These are phyloP conservation scores for Falco biarmicus DNA, from an alignment of 2,797 vertebrate genomes.

Conservation along the genomic window DNA sequence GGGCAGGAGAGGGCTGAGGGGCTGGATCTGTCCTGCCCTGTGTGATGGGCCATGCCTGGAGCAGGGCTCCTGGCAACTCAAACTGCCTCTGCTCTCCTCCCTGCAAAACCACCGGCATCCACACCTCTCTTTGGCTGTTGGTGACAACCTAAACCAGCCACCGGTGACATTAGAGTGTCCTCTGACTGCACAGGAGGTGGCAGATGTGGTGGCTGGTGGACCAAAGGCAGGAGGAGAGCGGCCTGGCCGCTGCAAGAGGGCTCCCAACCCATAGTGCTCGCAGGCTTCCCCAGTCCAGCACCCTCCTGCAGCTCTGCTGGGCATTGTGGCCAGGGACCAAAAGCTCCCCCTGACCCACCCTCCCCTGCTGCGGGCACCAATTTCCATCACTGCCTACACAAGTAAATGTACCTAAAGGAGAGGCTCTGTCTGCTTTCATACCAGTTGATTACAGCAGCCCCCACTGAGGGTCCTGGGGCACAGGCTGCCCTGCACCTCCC, in stretches of 20 bases:
- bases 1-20: neutral
- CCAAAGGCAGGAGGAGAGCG: neutral
- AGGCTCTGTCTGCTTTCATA: neutral
- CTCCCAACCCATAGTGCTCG: rapidly evolving
- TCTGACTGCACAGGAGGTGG: neutral
- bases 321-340: neutral
- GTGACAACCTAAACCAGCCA: rapidly evolving
- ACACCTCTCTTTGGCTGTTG: rapidly evolving
- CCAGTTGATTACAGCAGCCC: rapidly evolving
- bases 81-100: neutral
- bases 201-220: neutral
- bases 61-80: neutral
- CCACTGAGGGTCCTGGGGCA: neutral
- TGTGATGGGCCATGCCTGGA: rapidly evolving
- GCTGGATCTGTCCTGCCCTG: neutral
- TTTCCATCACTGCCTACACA: rapidly evolving
- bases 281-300: rapidly evolving
- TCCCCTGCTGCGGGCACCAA: rapidly evolving
- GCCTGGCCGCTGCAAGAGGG: rapidly evolving
- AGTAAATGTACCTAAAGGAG: neutral
- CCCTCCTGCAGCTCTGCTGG: neutral
- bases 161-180: rapidly evolving
- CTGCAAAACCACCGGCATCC: rapidly evolving
- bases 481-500: neutral
- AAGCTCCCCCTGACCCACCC: neutral